These are phyloP conservation scores for Pipistrellus pygmaeus DNA, from an alignment of 2,797 vertebrate species.

Conservation along the genomic window DNA sequence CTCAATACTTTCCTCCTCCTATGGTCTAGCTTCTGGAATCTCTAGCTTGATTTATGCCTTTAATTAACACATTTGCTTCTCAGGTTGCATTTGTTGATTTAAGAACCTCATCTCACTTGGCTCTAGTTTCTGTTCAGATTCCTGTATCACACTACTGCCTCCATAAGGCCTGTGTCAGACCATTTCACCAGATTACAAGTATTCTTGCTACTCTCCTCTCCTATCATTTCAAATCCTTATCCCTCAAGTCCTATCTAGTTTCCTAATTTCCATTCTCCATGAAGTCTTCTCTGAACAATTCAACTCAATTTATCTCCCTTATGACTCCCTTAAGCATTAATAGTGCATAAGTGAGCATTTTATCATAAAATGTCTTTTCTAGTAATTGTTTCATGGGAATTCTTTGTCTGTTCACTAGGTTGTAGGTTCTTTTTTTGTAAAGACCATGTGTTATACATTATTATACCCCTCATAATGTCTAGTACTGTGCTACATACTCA, in stretches of 20 bases:
- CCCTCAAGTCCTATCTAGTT: background rate
- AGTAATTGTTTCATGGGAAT: background rate
- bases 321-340: background rate
- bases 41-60: background rate
- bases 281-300: background rate
- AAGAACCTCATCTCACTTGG: background rate
- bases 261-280: background rate
- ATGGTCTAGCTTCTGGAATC: background rate
- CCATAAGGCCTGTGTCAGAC: background rate
- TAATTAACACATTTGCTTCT: constrained; percentile 39
- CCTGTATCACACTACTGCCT: background rate
- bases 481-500: background rate
- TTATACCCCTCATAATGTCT: background rate
- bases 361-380: background rate
- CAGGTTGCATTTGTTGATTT: constrained; percentile 2
- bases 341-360: background rate
- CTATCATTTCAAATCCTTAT: background rate
- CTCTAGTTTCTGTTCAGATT: background rate
- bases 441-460: background rate
- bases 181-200: background rate
- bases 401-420: background rate
- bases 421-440: constrained; percentile 14
- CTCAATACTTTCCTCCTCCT: background rate
- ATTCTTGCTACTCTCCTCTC: background rate
- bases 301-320: background rate